Base-by-base conservation (phyloP, 2,888 invertebrate species). In the Chalcosyrphus nemorum region DNA sequence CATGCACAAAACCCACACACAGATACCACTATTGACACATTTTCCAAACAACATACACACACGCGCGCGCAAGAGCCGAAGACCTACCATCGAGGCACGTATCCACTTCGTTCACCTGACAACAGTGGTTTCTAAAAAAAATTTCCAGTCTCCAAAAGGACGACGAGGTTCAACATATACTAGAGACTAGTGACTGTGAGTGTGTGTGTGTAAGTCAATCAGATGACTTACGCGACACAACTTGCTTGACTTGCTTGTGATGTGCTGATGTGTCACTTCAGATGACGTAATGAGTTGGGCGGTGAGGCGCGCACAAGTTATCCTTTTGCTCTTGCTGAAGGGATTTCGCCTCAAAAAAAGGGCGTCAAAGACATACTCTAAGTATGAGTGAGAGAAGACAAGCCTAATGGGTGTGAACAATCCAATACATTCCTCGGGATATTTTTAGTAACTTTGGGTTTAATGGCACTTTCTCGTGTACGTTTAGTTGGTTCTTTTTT, bases 351-450 rank as follows among this genome's bases (percentile, higher is more conserved):
- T 4, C 52, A 65, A n/a, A n/a, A n/a, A n/a, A n/a, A 38, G 38
- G 35, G 17, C 65, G 27, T 66, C n/a, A 24, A 50, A 24, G 24
- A 24, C 21, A 59, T 41, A 41, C 9, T 17, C 6, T 21, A 29
- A 15, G 47, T 35, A 27, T 38, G 38, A 38, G 70, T 63, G 54
- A 47, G 24, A n/a, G 47, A 15, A 29, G 56, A 47, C 52, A 47
- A 41, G 32, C 32, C 32, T 68, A 72, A 77, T 61, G 72, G 77
- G 50, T 66, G 47, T 68, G 72, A 82, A 77, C 47, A 61, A 66
- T 66, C 56, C 56, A 70, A 66, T 52, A n/a, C n/a, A 66, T 66
- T 72, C 61, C 68, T 72, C 59, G 47, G n/a, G 66, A 32, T 56
- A 66, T 72, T 82, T 77, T 66, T 38, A 77, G 65, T 50, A 59